Evolutionary conservation across 2,113 vertebrate genomes (phyloP).

Genomic region (Chloropsis hardwickii): DNA sequence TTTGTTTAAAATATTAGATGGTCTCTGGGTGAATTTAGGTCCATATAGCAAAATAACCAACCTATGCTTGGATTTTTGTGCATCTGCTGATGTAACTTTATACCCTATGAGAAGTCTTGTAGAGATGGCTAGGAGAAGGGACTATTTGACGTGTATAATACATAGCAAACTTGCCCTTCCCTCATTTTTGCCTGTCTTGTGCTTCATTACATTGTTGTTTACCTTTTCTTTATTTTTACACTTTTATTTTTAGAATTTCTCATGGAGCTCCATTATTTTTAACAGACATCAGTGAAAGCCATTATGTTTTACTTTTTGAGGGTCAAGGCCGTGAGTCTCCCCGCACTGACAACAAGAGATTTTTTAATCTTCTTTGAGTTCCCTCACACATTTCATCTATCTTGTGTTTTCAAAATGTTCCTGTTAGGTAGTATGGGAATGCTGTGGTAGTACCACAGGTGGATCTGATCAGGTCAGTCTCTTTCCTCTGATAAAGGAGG

Average conservation of each 20-base stretch:
- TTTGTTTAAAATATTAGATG: background rate
- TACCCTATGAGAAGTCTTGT: rapidly evolving
- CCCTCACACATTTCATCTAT: background rate
- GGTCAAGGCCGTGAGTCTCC: rapidly evolving
- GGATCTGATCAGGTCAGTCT: background rate
- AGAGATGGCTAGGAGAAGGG: background rate
- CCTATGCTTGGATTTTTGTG: background rate
- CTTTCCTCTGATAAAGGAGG: background rate
- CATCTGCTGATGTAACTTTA: background rate
- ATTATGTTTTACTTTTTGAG: background rate
- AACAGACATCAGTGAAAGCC: background rate
- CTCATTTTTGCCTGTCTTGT: background rate
- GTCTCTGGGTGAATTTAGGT: background rate
- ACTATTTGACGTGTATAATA: background rate
- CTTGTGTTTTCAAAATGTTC: rapidly evolving
- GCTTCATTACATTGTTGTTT: background rate
- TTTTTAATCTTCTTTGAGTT: background rate
- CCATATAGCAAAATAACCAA: background rate
- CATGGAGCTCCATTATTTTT: background rate
- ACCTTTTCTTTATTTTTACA: background rate
- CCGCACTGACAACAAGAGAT: background rate
- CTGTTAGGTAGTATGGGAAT: background rate
- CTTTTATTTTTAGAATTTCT: background rate
- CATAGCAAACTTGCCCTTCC: background rate
- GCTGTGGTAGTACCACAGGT: too few relatives aligned